These are phyloP conservation scores for Pomacea maculata DNA, from an alignment of 1,140 invertebrate species.

Conservation along the genomic window DNA sequence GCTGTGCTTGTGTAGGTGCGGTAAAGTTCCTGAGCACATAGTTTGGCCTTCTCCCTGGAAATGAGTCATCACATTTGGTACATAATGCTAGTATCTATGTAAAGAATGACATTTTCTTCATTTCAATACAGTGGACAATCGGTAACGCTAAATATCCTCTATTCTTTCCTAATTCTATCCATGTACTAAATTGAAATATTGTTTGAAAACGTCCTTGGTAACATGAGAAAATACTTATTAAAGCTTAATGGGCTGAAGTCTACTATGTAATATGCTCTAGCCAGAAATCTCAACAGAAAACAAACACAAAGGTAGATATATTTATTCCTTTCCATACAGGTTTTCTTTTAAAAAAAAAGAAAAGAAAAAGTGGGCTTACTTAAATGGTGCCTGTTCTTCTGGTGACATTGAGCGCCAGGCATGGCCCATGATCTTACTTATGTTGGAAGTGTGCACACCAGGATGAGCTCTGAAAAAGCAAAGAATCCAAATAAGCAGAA, in stretches of 20 bases:
- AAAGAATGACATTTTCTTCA: too few species aligned
- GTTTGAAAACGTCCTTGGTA: not conserved
- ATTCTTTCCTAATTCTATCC: too few species aligned
- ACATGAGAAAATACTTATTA: not conserved
- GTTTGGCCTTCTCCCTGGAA: constrained; percentile 38
- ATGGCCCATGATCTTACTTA: constrained; percentile 61
- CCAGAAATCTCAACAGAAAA: not conserved
- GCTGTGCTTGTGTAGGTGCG: constrained; percentile 9
- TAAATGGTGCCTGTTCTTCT: constrained; percentile 56
- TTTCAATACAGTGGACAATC: too few species aligned
- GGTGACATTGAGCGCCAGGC: constrained; percentile 54
- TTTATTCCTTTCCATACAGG: not conserved
- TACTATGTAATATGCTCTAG: not conserved
- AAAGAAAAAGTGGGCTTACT: constrained; percentile 33
- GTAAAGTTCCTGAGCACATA: constrained; percentile 33
- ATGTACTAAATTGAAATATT: not conserved
- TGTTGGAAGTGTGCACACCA: constrained; percentile 54
- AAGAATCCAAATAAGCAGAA: not conserved
- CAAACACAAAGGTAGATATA: not conserved
- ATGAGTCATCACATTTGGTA: not conserved
- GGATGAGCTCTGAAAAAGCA: constrained; percentile 47
- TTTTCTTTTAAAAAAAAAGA: not conserved
- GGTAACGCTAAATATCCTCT: too few species aligned
- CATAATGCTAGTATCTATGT: too few species aligned
- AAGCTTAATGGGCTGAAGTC: not conserved